Percentiles rank a stretch among this genome's conserved stretches.
These are phyloP conservation scores for Melanerpes formicivorus DNA, from an alignment of 2,113 vertebrate species.

Conservation along the genomic window DNA sequence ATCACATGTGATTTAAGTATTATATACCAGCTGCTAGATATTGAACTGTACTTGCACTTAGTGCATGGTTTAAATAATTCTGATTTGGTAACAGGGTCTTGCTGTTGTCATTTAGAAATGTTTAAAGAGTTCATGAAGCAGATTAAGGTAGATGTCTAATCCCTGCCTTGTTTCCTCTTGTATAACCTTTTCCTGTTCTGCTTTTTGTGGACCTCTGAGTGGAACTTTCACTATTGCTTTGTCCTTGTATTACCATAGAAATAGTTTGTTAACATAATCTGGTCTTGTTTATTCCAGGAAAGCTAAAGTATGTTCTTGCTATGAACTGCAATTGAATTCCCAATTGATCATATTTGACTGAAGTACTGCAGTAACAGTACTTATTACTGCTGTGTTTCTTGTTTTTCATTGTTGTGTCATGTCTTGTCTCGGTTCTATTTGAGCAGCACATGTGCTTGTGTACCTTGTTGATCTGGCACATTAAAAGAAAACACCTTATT, in stretches of 20 bases:
- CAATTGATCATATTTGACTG: neutral
- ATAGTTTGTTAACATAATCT: neutral
- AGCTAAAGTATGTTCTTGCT: neutral
- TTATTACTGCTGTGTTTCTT: neutral
- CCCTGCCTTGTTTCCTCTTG: neutral
- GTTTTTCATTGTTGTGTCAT: neutral
- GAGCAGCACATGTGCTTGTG: neutral
- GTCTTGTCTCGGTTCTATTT: neutral
- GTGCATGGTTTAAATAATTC: neutral
- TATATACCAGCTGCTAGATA: neutral
- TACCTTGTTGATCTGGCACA: neutral
- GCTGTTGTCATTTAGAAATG: neutral
- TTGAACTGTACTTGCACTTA: neutral
- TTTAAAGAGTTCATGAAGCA: neutral
- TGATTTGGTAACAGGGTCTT: neutral
- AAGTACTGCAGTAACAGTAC: neutral
- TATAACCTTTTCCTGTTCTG: neutral
- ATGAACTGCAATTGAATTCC: neutral
- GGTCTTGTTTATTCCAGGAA: neutral
- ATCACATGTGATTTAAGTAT: neutral
- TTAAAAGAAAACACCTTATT: neutral
- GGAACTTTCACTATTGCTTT: neutral
- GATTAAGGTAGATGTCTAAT: neutral
- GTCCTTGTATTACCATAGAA: neutral
- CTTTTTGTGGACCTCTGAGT: neutral